These are phyloP conservation scores for Eumaeus atala DNA, from an alignment of 1,140 invertebrate genomes.

Conservation along the genomic window DNA sequence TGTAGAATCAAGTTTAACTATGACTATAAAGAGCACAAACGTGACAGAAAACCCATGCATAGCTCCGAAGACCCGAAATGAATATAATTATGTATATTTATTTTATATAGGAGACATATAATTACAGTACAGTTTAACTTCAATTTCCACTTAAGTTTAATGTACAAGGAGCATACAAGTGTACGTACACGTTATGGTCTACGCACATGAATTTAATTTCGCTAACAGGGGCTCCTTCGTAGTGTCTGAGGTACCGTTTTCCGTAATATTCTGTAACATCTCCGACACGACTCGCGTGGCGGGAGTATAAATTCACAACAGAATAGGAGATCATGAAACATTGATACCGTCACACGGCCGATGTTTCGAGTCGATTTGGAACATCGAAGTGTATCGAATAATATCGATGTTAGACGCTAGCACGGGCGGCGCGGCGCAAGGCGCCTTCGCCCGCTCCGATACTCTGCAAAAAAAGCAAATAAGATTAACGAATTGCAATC, in stretches of 20 bases:
- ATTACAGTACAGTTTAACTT: conserved; percentile 3
- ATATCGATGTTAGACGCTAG: conserved; percentile 11
- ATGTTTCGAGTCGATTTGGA: conserved; percentile 7
- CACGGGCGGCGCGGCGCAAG: conserved; percentile 4
- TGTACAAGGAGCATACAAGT: background rate
- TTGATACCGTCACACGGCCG: background rate
- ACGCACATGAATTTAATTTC: conserved; percentile 5
- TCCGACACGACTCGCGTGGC: conserved; percentile 3
- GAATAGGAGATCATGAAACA: conserved; percentile 7
- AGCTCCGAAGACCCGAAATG: background rate
- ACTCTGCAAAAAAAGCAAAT: conserved; percentile 13
- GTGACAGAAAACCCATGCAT: conserved; percentile 8
- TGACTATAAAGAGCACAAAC: conserved; percentile 1
- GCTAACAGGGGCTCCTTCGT: conserved; percentile 3
- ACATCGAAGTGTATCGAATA: conserved; percentile 3
- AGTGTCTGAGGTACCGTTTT: conserved; percentile 5
- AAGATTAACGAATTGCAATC: too few relatives aligned
- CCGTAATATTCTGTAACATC: conserved; percentile 2
- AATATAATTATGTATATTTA: conserved; percentile 6
- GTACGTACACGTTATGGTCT: conserved; percentile 3
- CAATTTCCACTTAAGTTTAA: conserved; percentile 3
- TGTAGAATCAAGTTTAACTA: too few relatives aligned
- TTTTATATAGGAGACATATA: conserved; percentile 7
- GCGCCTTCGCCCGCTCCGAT: conserved; percentile 17
- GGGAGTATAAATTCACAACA: conserved; percentile 7